phyloP scores from a whole-genome alignment of 2,888 invertebrate species.

The Meghimatium bilineatum region DNA sequence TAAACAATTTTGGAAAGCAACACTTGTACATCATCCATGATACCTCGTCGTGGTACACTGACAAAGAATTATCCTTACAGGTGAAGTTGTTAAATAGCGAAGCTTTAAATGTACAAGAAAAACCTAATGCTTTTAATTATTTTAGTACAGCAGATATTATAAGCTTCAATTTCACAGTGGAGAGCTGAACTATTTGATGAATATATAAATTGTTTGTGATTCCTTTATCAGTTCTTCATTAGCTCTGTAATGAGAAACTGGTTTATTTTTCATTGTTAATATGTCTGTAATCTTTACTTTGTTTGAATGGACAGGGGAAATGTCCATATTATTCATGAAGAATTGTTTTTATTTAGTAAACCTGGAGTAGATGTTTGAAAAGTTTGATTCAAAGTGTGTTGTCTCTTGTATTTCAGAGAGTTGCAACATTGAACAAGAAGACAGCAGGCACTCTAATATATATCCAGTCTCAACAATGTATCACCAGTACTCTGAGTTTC shows the following conservation, averaged over 20 bases:
- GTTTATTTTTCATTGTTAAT: conserved; percentile 1
- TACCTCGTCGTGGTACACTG: not conserved
- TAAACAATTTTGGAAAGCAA: not conserved
- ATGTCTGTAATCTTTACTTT: not conserved
- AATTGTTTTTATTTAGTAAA: conserved; percentile 5
- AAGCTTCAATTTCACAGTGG: not conserved
- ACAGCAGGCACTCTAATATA: conserved; percentile 4
- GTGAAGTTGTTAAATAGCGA: not conserved
- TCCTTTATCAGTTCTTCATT: not conserved
- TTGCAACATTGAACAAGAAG: not conserved
- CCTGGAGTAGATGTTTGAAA: not conserved
- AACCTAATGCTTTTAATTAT: not conserved
- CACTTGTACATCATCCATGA: not conserved
- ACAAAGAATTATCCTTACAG: not conserved
- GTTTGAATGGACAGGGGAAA: not conserved
- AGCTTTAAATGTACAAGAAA: not conserved
- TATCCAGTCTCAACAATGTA: conserved; percentile 18
- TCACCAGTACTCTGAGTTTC: conserved; percentile 14
- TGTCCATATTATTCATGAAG: not conserved
- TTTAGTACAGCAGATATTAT: not conserved
- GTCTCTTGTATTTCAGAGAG: conserved; percentile 39
- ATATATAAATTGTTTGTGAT: not conserved
- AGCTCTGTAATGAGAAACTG: not conserved
- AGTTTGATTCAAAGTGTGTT: conserved; percentile 2
- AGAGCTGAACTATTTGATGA: not conserved